Conservation (phyloP, 2,888 invertebrate genomes). For the Cyrtodaria siliqua region DNA sequence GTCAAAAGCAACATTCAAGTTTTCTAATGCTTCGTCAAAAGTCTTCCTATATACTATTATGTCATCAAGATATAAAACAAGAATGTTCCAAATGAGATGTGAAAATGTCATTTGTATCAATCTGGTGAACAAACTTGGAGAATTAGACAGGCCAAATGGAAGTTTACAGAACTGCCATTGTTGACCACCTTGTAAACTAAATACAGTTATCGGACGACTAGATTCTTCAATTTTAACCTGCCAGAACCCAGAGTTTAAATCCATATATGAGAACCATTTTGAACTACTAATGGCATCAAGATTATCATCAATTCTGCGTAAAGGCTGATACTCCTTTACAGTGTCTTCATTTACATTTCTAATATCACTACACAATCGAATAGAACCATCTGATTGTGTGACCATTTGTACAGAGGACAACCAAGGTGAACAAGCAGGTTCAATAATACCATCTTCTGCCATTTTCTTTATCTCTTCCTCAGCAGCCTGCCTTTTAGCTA, state of each 20-base stretch:
- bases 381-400: conserved; percentile 45
- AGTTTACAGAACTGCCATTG: conserved; percentile 48
- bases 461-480: conserved; percentile 46
- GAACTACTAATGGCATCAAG: conserved; percentile 26
- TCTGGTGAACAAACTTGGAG: conserved; percentile 40
- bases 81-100: conserved; percentile 16
- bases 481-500: conserved; percentile 33
- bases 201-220: conserved; percentile 37
- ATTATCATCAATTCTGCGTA: conserved; percentile 65
- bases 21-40: neutral
- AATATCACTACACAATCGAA: conserved; percentile 59
- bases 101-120: conserved; percentile 48
- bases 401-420: conserved; percentile 56
- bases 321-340: conserved; percentile 55
- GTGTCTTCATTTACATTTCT: conserved; percentile 53
- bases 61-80: neutral
- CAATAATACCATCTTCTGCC: conserved; percentile 26
- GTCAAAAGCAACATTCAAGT: neutral
- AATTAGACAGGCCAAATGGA: conserved; percentile 56
- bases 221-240: conserved; percentile 32
- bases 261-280: conserved; percentile 43
- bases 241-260: conserved; percentile 51
- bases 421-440: conserved; percentile 51
- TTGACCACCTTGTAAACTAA: conserved; percentile 33
- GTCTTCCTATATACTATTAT: neutral